phyloP scores from a whole-genome alignment of 1,140 invertebrate species.

The Copidosoma floridanum region DNA sequence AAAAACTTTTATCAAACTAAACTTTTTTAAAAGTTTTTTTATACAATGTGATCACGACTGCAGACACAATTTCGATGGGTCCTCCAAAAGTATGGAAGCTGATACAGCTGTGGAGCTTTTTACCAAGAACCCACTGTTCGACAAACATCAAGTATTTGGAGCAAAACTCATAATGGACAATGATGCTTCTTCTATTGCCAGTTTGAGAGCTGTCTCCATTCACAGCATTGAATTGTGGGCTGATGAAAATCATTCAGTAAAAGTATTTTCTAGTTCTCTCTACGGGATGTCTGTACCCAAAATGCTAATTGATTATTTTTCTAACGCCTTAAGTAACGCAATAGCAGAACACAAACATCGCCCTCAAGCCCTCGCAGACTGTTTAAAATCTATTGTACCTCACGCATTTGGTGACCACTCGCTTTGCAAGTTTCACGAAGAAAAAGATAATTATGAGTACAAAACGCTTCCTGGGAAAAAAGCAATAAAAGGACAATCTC shows the following conservation, averaged over 20 bases:
- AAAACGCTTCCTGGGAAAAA: conserved; percentile 22
- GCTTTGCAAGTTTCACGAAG: conserved; percentile 24
- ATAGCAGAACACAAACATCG: conserved; percentile 19
- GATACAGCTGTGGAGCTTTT: too few species aligned
- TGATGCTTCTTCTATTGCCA: conserved; percentile 8
- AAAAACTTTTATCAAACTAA: too few species aligned
- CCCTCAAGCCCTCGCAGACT: conserved; percentile 8
- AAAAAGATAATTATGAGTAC: conserved; percentile 19
- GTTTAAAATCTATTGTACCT: conserved; percentile 27
- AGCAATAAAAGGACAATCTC: background rate
- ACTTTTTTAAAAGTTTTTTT: too few species aligned
- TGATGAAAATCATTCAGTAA: conserved; percentile 26
- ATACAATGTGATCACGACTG: too few species aligned
- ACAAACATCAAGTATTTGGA: conserved; percentile 12
- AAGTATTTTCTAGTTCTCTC: conserved; percentile 1
- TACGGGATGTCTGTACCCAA: background rate
- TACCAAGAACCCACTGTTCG: conserved; percentile 12
- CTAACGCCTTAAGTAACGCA: conserved; percentile 14
- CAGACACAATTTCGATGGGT: too few species aligned
- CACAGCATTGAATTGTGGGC: too few species aligned
- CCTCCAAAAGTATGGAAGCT: too few species aligned
- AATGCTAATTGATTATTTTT: conserved; percentile 24
- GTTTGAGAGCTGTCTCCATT: background rate
- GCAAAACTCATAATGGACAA: conserved; percentile 13
- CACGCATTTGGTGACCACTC: conserved; percentile 31